Percentiles rank a stretch among this genome's conserved stretches.
These are phyloP conservation scores for Propithecus coquereli DNA, from an alignment of 2,113 vertebrate genomes.

Conservation along the genomic window DNA sequence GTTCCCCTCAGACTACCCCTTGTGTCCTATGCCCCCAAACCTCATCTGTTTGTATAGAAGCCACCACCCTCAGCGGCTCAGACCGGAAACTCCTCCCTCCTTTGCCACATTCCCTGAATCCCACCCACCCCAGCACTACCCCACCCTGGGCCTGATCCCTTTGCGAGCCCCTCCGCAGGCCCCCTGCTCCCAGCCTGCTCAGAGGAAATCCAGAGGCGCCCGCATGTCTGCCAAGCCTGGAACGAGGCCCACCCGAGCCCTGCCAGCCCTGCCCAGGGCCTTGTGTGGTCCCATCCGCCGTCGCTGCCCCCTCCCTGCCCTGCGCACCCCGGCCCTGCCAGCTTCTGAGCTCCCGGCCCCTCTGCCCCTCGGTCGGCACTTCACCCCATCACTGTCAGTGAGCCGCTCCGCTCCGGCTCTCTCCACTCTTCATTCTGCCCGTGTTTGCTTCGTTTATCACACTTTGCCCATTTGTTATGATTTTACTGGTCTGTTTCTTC, in stretches of 20 bases:
- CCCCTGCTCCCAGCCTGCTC: not conserved
- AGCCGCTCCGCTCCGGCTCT: too few species aligned
- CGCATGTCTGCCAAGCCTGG: not conserved
- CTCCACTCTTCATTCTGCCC: not conserved
- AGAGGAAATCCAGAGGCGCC: not conserved
- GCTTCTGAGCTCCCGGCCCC: not conserved
- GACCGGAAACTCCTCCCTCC: not conserved
- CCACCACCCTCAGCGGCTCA: not conserved
- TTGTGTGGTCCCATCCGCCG: too few species aligned
- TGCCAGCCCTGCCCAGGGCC: not conserved
- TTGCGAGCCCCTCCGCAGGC: not conserved
- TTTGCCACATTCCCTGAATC: too few species aligned
- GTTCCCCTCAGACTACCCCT: not conserved
- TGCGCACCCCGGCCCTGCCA: fast-evolving
- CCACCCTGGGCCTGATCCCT: not conserved
- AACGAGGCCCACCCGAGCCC: not conserved
- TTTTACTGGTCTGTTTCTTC: not conserved
- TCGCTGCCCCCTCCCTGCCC: not conserved
- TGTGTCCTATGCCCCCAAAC: not conserved
- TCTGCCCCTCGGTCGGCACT: too few species aligned
- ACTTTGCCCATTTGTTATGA: not conserved
- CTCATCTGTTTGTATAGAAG: not conserved
- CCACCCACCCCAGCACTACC: fast-evolving
- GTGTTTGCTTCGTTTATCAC: not conserved
- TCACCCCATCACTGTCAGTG: fast-evolving